A percentile compares a stretch with the other conserved stretches of the same genome.
Conservation (phyloP, 2,113 vertebrate genomes). For the Apeltes quadracus region DNA sequence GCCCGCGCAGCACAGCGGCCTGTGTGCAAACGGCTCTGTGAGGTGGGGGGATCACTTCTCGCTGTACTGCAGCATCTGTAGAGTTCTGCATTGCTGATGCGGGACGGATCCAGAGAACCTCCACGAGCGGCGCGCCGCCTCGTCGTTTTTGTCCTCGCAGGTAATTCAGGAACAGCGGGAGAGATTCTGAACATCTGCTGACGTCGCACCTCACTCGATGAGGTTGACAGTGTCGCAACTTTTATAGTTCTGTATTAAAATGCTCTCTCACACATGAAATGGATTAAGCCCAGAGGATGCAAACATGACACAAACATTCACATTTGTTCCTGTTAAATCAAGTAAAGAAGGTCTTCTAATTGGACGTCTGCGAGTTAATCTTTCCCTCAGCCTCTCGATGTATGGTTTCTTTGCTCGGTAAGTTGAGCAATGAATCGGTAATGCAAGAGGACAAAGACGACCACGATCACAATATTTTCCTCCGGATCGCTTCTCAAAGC, state of each 20-base stretch:
- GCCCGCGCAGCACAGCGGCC: no score
- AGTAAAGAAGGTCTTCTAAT: conserved; percentile 38
- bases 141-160: conserved; percentile 34
- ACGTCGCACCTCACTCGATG: conserved; percentile 42
- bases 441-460: conserved; percentile 37
- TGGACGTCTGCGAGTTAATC: conserved; percentile 20
- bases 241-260: conserved; percentile 14
- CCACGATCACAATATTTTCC: conserved; percentile 15
- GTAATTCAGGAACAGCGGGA: conserved; percentile 35
- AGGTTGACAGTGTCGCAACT: background rate
- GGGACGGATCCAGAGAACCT: conserved; percentile 3
- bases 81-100: no score
- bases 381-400: conserved; percentile 8
- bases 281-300: conserved; percentile 24
- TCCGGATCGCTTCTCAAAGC: conserved; percentile 53
- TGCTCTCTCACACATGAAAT: conserved; percentile 27
- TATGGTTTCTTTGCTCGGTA: conserved; percentile 11
- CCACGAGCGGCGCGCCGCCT: background rate
- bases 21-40: no score
- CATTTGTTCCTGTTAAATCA: conserved; percentile 32
- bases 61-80: no score
- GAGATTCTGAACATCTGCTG: conserved; percentile 16
- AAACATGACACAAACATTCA: no score
- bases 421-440: conserved; percentile 5
- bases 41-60: no score